These are phyloP conservation scores for Caenorhabditis afra DNA, from an alignment of 2,888 invertebrate genomes.

Conservation along the genomic window DNA sequence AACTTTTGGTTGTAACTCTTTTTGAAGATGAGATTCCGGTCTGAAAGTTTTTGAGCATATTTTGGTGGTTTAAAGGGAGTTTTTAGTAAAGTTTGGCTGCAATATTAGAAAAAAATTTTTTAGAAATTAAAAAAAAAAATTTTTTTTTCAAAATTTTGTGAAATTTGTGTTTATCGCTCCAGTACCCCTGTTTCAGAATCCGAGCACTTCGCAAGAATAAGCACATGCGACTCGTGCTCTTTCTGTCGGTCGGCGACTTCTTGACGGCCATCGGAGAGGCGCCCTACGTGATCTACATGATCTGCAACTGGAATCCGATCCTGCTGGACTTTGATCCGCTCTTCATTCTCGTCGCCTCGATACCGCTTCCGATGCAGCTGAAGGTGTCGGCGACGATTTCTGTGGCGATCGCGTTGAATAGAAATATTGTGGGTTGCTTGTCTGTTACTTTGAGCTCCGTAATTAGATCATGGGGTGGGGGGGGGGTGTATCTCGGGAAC, in stretches of 20 bases:
- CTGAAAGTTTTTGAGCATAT: too few species aligned
- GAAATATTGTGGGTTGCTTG: constrained; percentile 48
- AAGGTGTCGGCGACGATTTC: constrained; percentile 42
- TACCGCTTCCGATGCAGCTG: constrained; percentile 48
- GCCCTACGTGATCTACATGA: constrained; percentile 51
- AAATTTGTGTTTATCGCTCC: too few species aligned
- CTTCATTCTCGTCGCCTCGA: constrained; percentile 34
- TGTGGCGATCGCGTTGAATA: constrained; percentile 38
- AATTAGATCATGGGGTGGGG: too few species aligned
- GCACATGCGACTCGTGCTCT: constrained; percentile 37
- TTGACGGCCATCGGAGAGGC: constrained; percentile 26
- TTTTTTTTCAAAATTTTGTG: too few species aligned
- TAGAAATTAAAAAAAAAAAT: too few species aligned
- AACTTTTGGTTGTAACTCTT: too few species aligned
- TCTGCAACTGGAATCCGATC: constrained; percentile 45
- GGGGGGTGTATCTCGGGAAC: too few species aligned
- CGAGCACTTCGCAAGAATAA: constrained; percentile 32
- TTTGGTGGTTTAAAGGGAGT: too few species aligned
- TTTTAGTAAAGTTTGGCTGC: too few species aligned
- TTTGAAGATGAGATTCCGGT: too few species aligned
- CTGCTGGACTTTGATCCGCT: constrained; percentile 38
- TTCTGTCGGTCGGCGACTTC: constrained; percentile 36
- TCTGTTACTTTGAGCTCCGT: too few species aligned
- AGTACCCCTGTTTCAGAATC: constrained; percentile 31
- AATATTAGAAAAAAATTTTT: too few species aligned